A percentile compares a stretch with the other conserved stretches of the same genome.
phyloP scores from a whole-genome alignment of 2,888 invertebrate species.

The Blera fallax region DNA sequence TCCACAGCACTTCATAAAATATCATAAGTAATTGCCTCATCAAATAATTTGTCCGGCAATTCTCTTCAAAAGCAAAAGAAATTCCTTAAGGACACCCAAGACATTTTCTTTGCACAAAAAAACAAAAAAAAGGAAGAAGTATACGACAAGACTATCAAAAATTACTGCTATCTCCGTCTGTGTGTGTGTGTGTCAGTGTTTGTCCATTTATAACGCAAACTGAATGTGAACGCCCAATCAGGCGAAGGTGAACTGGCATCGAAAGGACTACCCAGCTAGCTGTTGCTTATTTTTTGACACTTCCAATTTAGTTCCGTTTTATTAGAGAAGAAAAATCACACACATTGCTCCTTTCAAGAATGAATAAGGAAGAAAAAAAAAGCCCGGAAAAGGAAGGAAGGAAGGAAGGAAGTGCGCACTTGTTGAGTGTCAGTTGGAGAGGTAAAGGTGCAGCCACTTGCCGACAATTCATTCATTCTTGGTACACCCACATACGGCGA shows the following conservation, averaged over 20 bases:
- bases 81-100: constrained; percentile 50
- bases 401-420: constrained; percentile 36
- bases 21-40: constrained; percentile 59
- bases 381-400: background rate
- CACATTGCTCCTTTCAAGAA: constrained; percentile 1
- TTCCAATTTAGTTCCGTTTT: constrained; percentile 65
- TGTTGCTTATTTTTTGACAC: constrained; percentile 70
- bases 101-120: constrained; percentile 1
- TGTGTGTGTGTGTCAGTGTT: constrained; percentile 15
- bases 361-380: background rate
- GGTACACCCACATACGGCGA: background rate
- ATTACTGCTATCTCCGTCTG: constrained; percentile 25
- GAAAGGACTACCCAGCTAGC: constrained; percentile 32
- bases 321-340: constrained; percentile 67
- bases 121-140: background rate
- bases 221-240: constrained; percentile 13
- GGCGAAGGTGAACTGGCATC: background rate
- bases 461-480: background rate
- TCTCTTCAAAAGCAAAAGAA: constrained; percentile 40
- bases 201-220: constrained; percentile 26
- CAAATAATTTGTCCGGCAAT: constrained; percentile 62
- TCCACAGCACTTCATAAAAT: constrained; percentile 55
- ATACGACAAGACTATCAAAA: constrained; percentile 37
- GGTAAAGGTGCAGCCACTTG: background rate
- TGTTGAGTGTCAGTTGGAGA: constrained; percentile 51